Percentiles rank a stretch among this genome's conserved stretches.
Evolutionary conservation across 2,113 vertebrate species (phyloP).

Genomic region (Neolamprologus fasciatus): DNA sequence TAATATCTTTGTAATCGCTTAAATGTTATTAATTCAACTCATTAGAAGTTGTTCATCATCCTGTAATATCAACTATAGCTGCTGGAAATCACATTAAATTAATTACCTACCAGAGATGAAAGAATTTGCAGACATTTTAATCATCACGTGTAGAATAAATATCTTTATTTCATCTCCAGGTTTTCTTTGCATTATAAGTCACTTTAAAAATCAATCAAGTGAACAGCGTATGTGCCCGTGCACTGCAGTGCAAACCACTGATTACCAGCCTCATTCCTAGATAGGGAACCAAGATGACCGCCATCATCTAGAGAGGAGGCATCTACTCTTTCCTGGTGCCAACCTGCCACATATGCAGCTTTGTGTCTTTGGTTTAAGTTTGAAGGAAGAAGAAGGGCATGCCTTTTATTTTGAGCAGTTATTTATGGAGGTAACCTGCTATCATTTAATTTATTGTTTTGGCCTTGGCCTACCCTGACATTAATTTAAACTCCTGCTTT

Average conservation of each 20-base stretch:
- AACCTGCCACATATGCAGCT: not conserved
- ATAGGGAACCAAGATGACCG: not conserved
- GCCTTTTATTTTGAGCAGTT: not conserved
- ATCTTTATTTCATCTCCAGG: not conserved
- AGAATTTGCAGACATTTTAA: not conserved
- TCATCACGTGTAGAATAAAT: not conserved
- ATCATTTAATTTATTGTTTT: not conserved
- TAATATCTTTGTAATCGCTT: not conserved
- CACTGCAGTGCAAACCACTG: not conserved
- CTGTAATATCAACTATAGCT: not conserved
- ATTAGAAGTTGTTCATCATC: not conserved
- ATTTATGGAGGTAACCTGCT: not conserved
- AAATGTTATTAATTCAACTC: rapidly evolving
- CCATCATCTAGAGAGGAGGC: not conserved
- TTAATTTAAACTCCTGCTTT: not conserved
- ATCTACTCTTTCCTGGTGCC: not conserved
- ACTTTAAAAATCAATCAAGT: not conserved
- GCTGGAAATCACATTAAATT: not conserved
- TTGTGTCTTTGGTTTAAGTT: not conserved
- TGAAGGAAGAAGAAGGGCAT: not conserved
- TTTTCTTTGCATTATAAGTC: not conserved
- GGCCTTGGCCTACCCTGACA: not conserved
- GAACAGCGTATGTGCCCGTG: not conserved
- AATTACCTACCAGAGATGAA: not conserved
- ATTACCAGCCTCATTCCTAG: not conserved